Evolutionary conservation across 2,888 invertebrate species (phyloP).

Genomic region (Sesia apiformis): DNA sequence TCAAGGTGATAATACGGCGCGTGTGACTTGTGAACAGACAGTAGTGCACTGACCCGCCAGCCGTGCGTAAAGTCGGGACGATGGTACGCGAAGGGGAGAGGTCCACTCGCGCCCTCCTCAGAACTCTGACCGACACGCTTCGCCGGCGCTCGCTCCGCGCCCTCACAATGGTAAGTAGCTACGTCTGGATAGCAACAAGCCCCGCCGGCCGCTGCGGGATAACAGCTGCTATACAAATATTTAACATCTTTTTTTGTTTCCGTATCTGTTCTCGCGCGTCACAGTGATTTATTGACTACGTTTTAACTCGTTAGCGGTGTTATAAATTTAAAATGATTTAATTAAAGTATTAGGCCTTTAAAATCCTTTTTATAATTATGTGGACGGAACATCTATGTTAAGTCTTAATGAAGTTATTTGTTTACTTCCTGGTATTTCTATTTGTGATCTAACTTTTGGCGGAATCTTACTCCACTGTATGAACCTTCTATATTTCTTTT

Average conservation of each 20-base stretch:
- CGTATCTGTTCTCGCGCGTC: background rate
- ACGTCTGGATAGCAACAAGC: constrained; percentile 32
- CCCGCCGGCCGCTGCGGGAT: background rate
- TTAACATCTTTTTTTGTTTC: background rate
- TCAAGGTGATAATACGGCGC: constrained; percentile 28
- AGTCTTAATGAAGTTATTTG: no score
- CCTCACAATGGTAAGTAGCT: constrained; percentile 35
- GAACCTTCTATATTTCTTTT: no score
- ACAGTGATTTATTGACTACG: background rate
- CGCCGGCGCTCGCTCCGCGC: constrained; percentile 56
- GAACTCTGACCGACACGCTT: constrained; percentile 62
- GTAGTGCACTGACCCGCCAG: constrained; percentile 63
- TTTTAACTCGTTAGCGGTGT: background rate
- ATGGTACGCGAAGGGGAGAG: constrained; percentile 67
- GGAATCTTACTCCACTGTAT: no score
- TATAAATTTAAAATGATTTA: no score
- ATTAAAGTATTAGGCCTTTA: no score
- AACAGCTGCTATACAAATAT: background rate
- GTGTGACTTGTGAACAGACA: constrained; percentile 24
- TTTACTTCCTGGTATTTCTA: no score
- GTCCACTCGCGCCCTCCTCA: constrained; percentile 56
- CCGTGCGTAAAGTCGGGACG: constrained; percentile 64
- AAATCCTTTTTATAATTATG: no score
- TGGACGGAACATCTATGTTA: no score
- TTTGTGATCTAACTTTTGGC: no score